Base-by-base conservation (phyloP, 2,888 invertebrate genomes). In the Pterostichus niger region DNA sequence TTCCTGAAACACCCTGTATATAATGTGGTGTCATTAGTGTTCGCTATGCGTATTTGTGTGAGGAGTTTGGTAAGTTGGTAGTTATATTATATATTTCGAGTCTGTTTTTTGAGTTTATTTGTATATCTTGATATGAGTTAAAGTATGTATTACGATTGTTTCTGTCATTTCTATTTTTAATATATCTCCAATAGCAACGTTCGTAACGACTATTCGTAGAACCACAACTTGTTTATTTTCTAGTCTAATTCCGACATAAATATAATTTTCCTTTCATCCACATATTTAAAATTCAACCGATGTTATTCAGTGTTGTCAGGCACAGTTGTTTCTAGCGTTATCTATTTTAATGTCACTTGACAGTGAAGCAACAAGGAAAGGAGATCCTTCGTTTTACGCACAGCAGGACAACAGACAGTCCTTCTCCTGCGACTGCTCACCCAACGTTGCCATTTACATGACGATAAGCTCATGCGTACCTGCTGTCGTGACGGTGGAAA, bases 391-490 rank as follows among this genome's bases (percentile, higher is more conserved):
- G 13, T 49, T 10, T 44, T 49, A 49, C 49, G 49, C 49, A 49
- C 49, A 49, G 49, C 49, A 49, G 49, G 49, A 49, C 49, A 49
- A 2, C 10, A 6, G 49, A 9, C n/a, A 49, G 49, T 49, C 11
- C 49, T 49, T 44, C 11, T 44, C 1, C 44, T 44, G 7, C 44
- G 49, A 49, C 49, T 49, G 56, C 17, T 56, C 56, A 56, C n/a
- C 17, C 13, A 56, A 17, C 56, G 13, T 56, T 17, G 49, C 17
- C 9, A 56, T 56, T 56, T 56, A 56, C 56, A 56, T 56, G 56
- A 17, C 17, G 56, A 56, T 56, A 56, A 56, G 56, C 15, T n/a
- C 11, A 17, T 56, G 56, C 56, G 56, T 56, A 56, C 17, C 17
- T 56, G 24, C 17, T 49, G 49, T 56, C 15, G 56, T 56, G 56